Evolutionary conservation across 2,113 vertebrate species (phyloP).

Genomic region (Heterocephalus glaber): DNA sequence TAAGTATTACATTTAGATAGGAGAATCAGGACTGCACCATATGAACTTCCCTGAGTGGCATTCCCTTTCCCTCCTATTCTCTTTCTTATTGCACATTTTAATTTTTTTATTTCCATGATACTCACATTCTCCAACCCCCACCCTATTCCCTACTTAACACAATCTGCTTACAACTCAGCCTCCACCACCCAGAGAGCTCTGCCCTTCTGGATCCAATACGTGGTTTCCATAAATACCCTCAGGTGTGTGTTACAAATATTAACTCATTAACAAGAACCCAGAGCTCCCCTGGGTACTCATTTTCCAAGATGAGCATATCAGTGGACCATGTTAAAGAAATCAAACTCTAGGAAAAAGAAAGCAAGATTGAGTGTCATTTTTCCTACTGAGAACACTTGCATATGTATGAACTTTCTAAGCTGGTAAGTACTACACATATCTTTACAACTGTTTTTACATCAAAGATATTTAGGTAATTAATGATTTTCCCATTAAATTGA

Average conservation of each 20-base stretch:
- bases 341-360: slow-evolving; percentile 52
- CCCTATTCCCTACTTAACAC: background rate
- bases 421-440: background rate
- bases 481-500: slow-evolving; percentile 1
- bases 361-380: background rate
- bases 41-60: background rate
- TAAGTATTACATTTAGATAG: background rate
- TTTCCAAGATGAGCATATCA: slow-evolving; percentile 26
- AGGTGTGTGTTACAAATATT: slow-evolving; percentile 3
- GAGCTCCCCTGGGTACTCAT: background rate
- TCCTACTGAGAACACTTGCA: background rate
- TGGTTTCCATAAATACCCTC: background rate
- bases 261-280: background rate
- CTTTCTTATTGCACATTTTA: background rate
- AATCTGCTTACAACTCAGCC: background rate
- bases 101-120: background rate
- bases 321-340: background rate
- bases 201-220: background rate
- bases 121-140: background rate
- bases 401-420: slow-evolving; percentile 51
- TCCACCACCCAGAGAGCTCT: background rate
- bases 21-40: background rate
- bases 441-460: background rate
- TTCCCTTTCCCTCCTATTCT: background rate
- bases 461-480: slow-evolving; percentile 38